phyloP scores from a whole-genome alignment of 1,140 invertebrate species.

The Leptonema lineaticorne region DNA sequence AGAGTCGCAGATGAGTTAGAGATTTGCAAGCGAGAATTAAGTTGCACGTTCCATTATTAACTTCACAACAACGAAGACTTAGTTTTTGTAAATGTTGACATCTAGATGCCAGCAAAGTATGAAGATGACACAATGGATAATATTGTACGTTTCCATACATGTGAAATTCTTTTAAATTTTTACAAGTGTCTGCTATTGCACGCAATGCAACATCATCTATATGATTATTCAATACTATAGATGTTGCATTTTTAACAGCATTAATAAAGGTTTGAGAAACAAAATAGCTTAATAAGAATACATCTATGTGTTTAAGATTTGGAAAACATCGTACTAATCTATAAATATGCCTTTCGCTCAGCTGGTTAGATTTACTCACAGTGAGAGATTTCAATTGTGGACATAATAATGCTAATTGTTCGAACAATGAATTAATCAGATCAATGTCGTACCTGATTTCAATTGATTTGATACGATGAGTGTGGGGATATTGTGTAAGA shows the following conservation, averaged over 20 bases:
- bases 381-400: slow-evolving; percentile 26
- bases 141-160: slow-evolving; percentile 34
- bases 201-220: slow-evolving; percentile 24
- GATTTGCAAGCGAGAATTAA: slow-evolving; percentile 8
- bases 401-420: slow-evolving; percentile 17
- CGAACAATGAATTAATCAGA: slow-evolving; percentile 29
- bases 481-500: slow-evolving; percentile 6
- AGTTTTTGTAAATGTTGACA: slow-evolving; percentile 21
- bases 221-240: slow-evolving; percentile 34
- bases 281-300: slow-evolving; percentile 29
- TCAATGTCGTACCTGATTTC: slow-evolving; percentile 23
- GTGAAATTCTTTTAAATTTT: slow-evolving; percentile 21
- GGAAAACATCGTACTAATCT: slow-evolving; percentile 29
- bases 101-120: slow-evolving; percentile 15
- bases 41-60: slow-evolving; percentile 27
- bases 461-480: slow-evolving; percentile 11
- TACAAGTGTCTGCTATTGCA: slow-evolving; percentile 14
- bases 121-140: slow-evolving; percentile 28
- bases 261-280: slow-evolving; percentile 26
- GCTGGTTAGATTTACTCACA: slow-evolving; percentile 18
- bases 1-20: slow-evolving; percentile 22
- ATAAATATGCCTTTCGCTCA: slow-evolving; percentile 29
- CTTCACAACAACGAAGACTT: slow-evolving; percentile 27
- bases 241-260: slow-evolving; percentile 17
- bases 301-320: slow-evolving; percentile 25